Evolutionary conservation across 1,140 invertebrate genomes (phyloP).

Genomic region (Cardiocondyla obscurior): DNA sequence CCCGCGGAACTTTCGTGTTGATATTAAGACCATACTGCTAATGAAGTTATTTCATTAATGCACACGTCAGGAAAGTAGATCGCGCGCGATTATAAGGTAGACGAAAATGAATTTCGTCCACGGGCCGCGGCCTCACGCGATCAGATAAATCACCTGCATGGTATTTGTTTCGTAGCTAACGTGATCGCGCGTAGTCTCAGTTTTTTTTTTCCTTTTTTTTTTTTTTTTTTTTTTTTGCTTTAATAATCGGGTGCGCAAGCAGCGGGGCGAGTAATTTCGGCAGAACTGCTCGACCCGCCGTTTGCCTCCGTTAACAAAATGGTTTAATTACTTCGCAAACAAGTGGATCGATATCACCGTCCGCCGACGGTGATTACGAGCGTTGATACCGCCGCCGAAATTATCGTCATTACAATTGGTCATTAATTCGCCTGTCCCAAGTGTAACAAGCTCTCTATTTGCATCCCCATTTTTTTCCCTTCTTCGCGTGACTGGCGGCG

Average conservation of each 20-base stretch:
- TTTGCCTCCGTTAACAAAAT: slow-evolving; percentile 58
- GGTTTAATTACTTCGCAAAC: slow-evolving; percentile 49
- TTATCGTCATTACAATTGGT: slow-evolving; percentile 1
- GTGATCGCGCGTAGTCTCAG: slow-evolving; percentile 3
- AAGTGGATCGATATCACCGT: slow-evolving; percentile 44
- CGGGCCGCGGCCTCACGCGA: slow-evolving; percentile 42
- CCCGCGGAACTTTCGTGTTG: not conserved
- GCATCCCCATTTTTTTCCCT: not conserved
- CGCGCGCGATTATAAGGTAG: not conserved
- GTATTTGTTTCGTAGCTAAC: slow-evolving; percentile 42
- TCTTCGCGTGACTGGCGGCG: not conserved
- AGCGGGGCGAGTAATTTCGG: slow-evolving; percentile 52
- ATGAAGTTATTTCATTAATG: slow-evolving; percentile 14
- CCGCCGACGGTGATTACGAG: slow-evolving; percentile 21
- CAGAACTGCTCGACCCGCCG: slow-evolving; percentile 32
- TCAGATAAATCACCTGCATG: slow-evolving; percentile 59
- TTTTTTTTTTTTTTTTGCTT: too few relatives aligned
- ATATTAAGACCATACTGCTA: not conserved
- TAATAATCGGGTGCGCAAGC: slow-evolving; percentile 56
- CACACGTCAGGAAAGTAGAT: not conserved
- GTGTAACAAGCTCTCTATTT: not conserved
- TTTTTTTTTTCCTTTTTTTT: too few relatives aligned
- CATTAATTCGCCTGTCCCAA: not conserved
- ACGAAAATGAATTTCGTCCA: slow-evolving; percentile 44
- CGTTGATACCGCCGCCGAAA: slow-evolving; percentile 17